Conservation (phyloP, 2,113 vertebrate genomes). For the Notothenia coriiceps region DNA sequence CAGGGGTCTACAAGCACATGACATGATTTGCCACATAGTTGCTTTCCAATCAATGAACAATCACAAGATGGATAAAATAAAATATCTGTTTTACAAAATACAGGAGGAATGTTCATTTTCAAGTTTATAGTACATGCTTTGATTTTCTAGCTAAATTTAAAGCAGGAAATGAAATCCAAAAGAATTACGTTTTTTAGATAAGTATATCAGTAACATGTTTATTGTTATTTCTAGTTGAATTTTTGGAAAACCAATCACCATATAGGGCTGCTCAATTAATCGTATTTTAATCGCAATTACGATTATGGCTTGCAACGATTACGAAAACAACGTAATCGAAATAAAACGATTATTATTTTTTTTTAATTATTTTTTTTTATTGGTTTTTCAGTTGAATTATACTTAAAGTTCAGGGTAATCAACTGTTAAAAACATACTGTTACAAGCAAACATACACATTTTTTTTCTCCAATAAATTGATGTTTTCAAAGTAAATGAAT, state of each 20-base stretch:
- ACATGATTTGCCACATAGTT: background rate
- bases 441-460: no score
- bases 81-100: background rate
- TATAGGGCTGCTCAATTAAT: no score
- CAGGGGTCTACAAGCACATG: background rate
- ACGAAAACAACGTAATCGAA: no score
- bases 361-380: no score
- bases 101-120: background rate
- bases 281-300: no score
- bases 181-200: background rate
- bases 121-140: background rate
- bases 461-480: no score
- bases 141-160: background rate
- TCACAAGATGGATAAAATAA: background rate
- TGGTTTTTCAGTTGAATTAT: no score
- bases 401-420: no score
- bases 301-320: no score
- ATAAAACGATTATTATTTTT: no score
- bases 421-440: no score
- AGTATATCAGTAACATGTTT: background rate
- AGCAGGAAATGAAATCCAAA: background rate
- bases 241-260: background rate
- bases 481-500: no score
- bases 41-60: background rate
- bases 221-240: background rate